phyloP scores from a whole-genome alignment of 1,140 invertebrate species.

The Rhyzopertha dominica region DNA sequence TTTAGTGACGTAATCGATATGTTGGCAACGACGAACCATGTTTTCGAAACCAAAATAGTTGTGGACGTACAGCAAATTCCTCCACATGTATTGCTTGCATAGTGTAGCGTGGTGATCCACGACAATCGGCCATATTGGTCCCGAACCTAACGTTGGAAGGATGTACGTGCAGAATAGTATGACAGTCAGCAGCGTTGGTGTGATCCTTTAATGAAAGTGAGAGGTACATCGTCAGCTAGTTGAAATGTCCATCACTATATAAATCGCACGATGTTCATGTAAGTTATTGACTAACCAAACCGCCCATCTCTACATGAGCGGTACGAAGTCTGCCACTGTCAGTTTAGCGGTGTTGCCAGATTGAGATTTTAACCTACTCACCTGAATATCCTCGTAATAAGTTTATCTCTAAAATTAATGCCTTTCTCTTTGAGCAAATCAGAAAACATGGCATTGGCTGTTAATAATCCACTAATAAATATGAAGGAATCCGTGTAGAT shows the following conservation, averaged over 20 bases:
- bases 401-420: slow-evolving; percentile 26
- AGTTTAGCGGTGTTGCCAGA: too few relatives aligned
- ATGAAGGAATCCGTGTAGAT: slow-evolving; percentile 72
- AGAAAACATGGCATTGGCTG: slow-evolving; percentile 55
- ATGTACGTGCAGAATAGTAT: slow-evolving; percentile 61
- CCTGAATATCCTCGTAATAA: slow-evolving; percentile 31
- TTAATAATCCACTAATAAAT: slow-evolving; percentile 67
- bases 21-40: slow-evolving; percentile 47
- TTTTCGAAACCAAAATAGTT: slow-evolving; percentile 58
- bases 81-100: slow-evolving; percentile 56
- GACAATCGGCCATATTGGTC: slow-evolving; percentile 58
- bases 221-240: too few relatives aligned
- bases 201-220: too few relatives aligned
- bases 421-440: slow-evolving; percentile 19
- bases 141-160: slow-evolving; percentile 53
- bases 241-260: too few relatives aligned
- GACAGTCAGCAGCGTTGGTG: slow-evolving; percentile 54
- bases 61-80: slow-evolving; percentile 55
- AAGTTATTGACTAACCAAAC: too few relatives aligned
- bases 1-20: slow-evolving; percentile 14
- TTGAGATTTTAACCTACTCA: too few relatives aligned
- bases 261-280: too few relatives aligned
- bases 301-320: too few relatives aligned
- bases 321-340: too few relatives aligned
- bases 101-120: slow-evolving; percentile 54